Evolutionary conservation across 2,797 vertebrate genomes (phyloP), one percentile per base, ranked within the genome.

Genomic region (Acropternis orthonyx): DNA sequence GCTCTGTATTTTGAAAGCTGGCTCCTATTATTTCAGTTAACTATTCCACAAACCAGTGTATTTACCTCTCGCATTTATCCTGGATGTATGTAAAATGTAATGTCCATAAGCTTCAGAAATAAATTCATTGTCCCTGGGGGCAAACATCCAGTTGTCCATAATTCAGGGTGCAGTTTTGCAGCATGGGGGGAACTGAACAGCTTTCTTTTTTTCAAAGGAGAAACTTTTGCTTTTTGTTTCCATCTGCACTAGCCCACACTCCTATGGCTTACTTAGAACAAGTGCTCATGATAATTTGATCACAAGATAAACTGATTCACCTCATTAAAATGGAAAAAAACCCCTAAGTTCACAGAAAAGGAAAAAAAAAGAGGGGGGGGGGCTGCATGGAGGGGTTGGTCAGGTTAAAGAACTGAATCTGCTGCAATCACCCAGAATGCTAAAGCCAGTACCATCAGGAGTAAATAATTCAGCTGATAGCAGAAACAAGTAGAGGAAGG

Each of bases 281-380:
- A 75, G 36, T 1, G 4, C 16, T 46, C 16, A 36, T 78, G 66
- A 69, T 88, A 83, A 81, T 73, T 6, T 62, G 58, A 66, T 79
- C 62, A 91, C 62, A 87, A 58, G n/a, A 81, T 66, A 79, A 93
- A 92, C 51, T 75, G 80, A 86, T 84, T 94, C 66, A 81, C 28
- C 12, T 81, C 20, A 66, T 74, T 74, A 88, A 67, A 91, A 65
- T 27, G 19, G 20, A 0, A 63, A 91, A 56, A 32, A 56, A 24
- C 0, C 1, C 6, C 12, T 54, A 85, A 67, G 6, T 65, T 46
- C 56, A 9, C 30, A 89, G 39, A 44, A 72, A 92, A 77, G 1
- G 19, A 58, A 72, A n/a, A 5, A 17, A 6, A n/a, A 74, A 37
- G 68, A 66, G 2, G 8, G 52, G 11, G 2, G 8, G 56, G 13